Evolutionary conservation across 1,140 invertebrate genomes (phyloP), one percentile per base, ranked within the genome.

Genomic region (Bemisia tabaci): DNA sequence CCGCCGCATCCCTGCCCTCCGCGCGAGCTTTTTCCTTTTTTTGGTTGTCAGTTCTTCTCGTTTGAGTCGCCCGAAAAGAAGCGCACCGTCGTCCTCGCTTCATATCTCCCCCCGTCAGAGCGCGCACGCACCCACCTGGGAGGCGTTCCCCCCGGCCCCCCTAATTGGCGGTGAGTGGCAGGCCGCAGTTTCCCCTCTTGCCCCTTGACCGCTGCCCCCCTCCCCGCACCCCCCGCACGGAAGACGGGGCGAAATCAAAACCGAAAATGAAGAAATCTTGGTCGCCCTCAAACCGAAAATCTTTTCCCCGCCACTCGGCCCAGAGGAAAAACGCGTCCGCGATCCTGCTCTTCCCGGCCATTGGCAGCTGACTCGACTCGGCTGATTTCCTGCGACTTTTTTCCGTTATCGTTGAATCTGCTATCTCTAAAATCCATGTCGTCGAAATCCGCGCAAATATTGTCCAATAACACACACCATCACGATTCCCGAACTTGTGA

Each of bases 291-390:
- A 67, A 67, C 65, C 65, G 60, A 67, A 67, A 67, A 67, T 75
- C 77, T 74, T 74, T 74, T 67, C 75, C 76, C 69, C 68, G 77
- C 71, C 33, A 17, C 17, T 17, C 33, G 33, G 33, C 17, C 5
- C 5, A 48, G 33, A 48, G 76, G 78, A 27, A 77, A 77, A 69
- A 68, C 72, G 1, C 74, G 77, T 67, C 73, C 74, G 1, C 71
- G n/a, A n/a, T n/a, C n/a, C n/a, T n/a, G n/a, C n/a, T n/a, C n/a
- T n/a, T n/a, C n/a, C n/a, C n/a, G n/a, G n/a, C n/a, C n/a, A n/a
- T n/a, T n/a, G n/a, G n/a, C n/a, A n/a, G n/a, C n/a, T n/a, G n/a
- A n/a, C n/a, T n/a, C n/a, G n/a, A n/a, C n/a, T n/a, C n/a, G n/a
- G n/a, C n/a, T n/a, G n/a, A n/a, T n/a, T n/a, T n/a, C n/a, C n/a